Evolutionary conservation across 1,140 invertebrate species (phyloP).

Genomic region (Drosophila burlai): DNA sequence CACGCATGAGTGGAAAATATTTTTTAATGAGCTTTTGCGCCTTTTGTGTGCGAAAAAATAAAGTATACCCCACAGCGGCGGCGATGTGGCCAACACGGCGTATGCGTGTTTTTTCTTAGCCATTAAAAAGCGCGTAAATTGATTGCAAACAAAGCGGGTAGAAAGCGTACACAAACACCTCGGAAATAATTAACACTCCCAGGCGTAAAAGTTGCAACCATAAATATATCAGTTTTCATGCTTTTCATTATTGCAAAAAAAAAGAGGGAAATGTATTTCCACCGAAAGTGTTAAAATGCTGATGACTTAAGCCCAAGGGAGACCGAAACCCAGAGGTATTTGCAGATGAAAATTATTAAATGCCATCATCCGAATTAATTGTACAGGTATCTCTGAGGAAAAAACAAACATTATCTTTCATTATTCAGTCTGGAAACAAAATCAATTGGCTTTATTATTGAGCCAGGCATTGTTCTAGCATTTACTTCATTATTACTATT

Average conservation of each 20-base stretch:
- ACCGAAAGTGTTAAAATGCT: conserved; percentile 30
- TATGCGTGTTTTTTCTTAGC: conserved; percentile 56
- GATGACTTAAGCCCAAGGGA: conserved; percentile 30
- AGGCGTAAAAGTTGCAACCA: conserved; percentile 28
- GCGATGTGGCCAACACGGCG: conserved; percentile 30
- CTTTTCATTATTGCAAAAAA: background rate
- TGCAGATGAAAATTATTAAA: conserved; percentile 36
- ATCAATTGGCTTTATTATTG: conserved; percentile 25
- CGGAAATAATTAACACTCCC: conserved; percentile 50
- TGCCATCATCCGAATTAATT: conserved; percentile 32
- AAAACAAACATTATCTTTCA: conserved; percentile 7
- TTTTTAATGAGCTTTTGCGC: conserved; percentile 78
- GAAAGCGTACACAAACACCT: conserved; percentile 5
- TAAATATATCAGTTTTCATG: conserved; percentile 34
- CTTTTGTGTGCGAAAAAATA: conserved; percentile 54
- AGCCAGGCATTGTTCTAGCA: conserved; percentile 7
- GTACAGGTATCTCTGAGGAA: background rate
- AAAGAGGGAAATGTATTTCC: background rate
- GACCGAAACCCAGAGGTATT: background rate
- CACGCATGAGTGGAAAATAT: conserved; percentile 76
- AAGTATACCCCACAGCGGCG: conserved; percentile 22
- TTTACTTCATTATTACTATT: background rate
- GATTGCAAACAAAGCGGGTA: conserved; percentile 51
- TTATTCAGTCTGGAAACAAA: background rate
- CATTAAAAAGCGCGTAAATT: conserved; percentile 58